These are phyloP conservation scores for Lycodopsis pacificus DNA, from an alignment of 2,797 vertebrate genomes.

Conservation along the genomic window DNA sequence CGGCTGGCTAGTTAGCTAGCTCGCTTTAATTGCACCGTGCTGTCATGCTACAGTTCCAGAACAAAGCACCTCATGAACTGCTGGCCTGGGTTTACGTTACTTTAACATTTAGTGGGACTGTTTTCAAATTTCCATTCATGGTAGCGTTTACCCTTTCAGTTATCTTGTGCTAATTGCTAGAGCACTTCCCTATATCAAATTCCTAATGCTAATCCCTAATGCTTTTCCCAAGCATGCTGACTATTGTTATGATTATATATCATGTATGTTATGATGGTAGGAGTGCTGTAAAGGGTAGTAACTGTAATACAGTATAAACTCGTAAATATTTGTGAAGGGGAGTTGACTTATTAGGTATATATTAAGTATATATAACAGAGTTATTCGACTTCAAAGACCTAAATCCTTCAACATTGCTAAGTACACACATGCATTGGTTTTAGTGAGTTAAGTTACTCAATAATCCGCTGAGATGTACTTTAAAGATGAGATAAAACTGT, in stretches of 20 bases:
- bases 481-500: conserved; percentile 16
- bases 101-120: neutral
- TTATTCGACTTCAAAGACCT: neutral
- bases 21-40: neutral
- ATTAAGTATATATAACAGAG: too few relatives aligned
- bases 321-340: too few relatives aligned
- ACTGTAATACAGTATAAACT: neutral
- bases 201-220: neutral
- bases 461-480: neutral
- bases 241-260: neutral
- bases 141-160: neutral
- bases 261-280: neutral
- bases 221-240: neutral
- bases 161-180: neutral
- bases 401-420: neutral
- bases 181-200: too few relatives aligned
- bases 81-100: neutral
- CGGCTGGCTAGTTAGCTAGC: neutral
- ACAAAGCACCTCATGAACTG: neutral
- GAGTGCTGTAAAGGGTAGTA: neutral
- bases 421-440: neutral
- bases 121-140: neutral
- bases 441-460: neutral
- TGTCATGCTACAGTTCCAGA: neutral
- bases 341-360: too few relatives aligned